Percentiles rank a stretch among this genome's conserved stretches.
Conservation (phyloP, 2,888 invertebrate genomes). For the Euproctis similis region DNA sequence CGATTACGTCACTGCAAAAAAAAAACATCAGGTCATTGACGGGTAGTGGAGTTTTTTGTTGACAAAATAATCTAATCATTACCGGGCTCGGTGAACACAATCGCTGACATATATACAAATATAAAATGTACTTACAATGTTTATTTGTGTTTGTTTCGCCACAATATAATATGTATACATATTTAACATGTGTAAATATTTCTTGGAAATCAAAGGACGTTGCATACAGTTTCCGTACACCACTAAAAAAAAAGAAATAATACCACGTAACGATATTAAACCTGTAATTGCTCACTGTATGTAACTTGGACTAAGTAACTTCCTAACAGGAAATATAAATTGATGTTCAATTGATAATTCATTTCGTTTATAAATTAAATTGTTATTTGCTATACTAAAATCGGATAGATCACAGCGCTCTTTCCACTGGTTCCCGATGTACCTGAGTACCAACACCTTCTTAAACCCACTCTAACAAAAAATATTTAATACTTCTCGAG, state of each 20-base stretch:
- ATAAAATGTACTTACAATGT: not conserved
- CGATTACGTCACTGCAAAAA: conserved; percentile 35
- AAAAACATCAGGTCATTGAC: conserved; percentile 30
- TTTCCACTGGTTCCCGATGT: too few species aligned
- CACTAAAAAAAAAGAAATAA: too few species aligned
- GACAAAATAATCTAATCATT: conserved; percentile 5
- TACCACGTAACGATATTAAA: conserved; percentile 9
- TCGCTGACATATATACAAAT: too few species aligned
- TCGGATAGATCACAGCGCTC: too few species aligned
- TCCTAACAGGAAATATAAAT: conserved; percentile 17
- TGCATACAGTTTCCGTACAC: conserved; percentile 9
- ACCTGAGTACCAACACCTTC: too few species aligned
- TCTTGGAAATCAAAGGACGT: conserved; percentile 14
- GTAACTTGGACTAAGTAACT: conserved; percentile 9
- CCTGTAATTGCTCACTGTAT: conserved; percentile 13
- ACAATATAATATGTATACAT: not conserved
- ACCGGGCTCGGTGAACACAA: not conserved
- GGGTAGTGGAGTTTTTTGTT: conserved; percentile 19
- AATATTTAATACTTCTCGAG: too few species aligned
- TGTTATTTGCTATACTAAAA: too few species aligned
- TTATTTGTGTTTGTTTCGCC: conserved; percentile 1
- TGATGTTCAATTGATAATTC: conserved; percentile 6
- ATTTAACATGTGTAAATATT: conserved; percentile 7
- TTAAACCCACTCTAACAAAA: too few species aligned
- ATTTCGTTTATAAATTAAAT: too few species aligned